Conservation (phyloP, 2,888 invertebrate species). For the Scelioninae gen. 1 region DNA sequence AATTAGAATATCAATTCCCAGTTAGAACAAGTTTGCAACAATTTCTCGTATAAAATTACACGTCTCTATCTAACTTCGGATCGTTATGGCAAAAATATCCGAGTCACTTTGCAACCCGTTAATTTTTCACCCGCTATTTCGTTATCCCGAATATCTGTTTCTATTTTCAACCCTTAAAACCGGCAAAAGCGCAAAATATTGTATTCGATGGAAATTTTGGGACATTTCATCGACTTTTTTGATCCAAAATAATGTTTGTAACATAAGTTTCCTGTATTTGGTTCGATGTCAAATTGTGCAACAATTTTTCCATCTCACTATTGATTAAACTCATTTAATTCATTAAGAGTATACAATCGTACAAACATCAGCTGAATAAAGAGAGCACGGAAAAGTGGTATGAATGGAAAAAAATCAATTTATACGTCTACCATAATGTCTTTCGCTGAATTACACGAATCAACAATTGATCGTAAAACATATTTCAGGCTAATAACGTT, state of each 20-base stretch:
- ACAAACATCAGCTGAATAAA: not conserved
- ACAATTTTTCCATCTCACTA: too few species aligned
- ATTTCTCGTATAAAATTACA: slow-evolving; percentile 21
- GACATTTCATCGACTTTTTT: too few species aligned
- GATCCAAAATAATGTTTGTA: too few species aligned
- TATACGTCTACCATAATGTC: not conserved
- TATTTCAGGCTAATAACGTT: slow-evolving; percentile 5
- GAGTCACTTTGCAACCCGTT: not conserved
- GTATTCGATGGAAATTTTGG: too few species aligned
- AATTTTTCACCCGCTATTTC: not conserved
- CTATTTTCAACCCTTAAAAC: not conserved
- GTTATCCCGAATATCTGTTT: not conserved
- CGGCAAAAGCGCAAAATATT: too few species aligned
- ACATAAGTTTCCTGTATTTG: too few species aligned
- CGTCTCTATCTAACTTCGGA: not conserved
- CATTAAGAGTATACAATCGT: too few species aligned
- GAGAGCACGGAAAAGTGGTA: not conserved
- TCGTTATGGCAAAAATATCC: not conserved
- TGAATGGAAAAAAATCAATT: not conserved
- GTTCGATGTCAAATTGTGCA: too few species aligned
- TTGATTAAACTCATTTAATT: too few species aligned
- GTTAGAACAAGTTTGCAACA: slow-evolving; percentile 21
- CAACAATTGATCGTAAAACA: not conserved
- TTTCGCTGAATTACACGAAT: not conserved
- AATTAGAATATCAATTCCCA: slow-evolving; percentile 20